Evolutionary conservation across 2,113 vertebrate species (phyloP), one percentile per base, ranked within the genome.

Genomic region (Camelus dromedarius): DNA sequence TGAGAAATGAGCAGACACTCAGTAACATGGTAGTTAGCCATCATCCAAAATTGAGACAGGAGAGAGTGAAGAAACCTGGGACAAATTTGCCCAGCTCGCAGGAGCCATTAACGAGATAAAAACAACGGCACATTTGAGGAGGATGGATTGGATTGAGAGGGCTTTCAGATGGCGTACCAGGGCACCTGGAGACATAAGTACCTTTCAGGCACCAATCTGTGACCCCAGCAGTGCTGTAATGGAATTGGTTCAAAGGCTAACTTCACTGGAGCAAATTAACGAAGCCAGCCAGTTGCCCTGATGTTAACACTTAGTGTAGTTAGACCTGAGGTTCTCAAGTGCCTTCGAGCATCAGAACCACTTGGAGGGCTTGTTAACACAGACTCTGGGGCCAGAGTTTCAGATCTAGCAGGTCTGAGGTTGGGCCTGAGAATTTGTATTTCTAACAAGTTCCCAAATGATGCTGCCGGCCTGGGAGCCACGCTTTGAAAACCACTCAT

Each of bases 81-180:
- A 88, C 84, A 84, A 2, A 97, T 97, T 81, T 97, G 97, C 96
- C 95, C 5, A 20, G 60, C 96, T 84, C 97, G 96, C 95, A n/a
- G 92, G 80, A 93, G 56, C 93, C 96, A 92, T 95, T 96, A 95
- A 97, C 70, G 46, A 95, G 81, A 62, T 60, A 93, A 58, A 90
- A 76, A 12, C 28, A 72, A 96, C 84, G 95, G 96, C 60, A 8
- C 35, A 15, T 67, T 14, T 24, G 13, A 62, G 64, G 86, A 30
- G 20, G 73, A 28, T 91, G 96, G 96, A 94, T 95, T 89, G 91
- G 82, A 42, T 48, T 22, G 22, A 46, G 82, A 30, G 84, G 13
- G 75, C 70, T 94, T 97, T 93, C 70, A 60, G 35, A 46, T 18
- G 70, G 89, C 89, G 48, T 19, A n/a, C n/a, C 0, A 3, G 91